A percentile compares a stretch with the other conserved stretches of the same genome.
phyloP scores from a whole-genome alignment of 2,797 vertebrate species.

The Sebastes alutus region DNA sequence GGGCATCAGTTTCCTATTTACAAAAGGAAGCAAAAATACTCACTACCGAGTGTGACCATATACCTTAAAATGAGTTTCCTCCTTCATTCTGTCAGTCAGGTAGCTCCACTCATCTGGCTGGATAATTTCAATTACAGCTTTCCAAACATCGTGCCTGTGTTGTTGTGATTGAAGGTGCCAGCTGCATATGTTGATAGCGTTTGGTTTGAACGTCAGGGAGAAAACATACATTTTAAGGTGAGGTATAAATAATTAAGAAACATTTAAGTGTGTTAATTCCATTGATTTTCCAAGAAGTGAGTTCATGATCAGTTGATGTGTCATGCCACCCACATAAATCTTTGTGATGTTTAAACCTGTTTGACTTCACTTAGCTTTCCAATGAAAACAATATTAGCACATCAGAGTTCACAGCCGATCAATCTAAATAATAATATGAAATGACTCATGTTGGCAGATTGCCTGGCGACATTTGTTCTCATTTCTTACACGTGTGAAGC shows the following conservation, averaged over 20 bases:
- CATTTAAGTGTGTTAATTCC: neutral
- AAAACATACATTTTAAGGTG: conserved; percentile 13
- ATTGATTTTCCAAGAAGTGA: neutral
- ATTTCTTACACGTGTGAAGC: conserved; percentile 29
- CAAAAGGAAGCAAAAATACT: conserved; percentile 37
- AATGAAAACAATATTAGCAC: neutral
- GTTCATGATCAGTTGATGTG: neutral
- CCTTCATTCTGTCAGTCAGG: conserved; percentile 25
- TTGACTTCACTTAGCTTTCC: neutral
- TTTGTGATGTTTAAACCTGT: neutral
- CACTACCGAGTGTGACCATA: conserved; percentile 29
- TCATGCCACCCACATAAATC: neutral
- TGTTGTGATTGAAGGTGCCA: conserved; percentile 25
- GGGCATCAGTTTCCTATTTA: conserved; percentile 35
- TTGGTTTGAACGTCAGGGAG: conserved; percentile 2
- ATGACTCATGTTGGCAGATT: conserved; percentile 26
- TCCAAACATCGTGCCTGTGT: conserved; percentile 18
- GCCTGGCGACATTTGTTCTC: conserved; percentile 14
- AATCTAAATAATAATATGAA: conserved; percentile 26
- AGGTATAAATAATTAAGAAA: neutral
- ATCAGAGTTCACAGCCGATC: neutral
- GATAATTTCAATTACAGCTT: conserved; percentile 57
- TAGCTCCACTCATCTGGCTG: conserved; percentile 45
- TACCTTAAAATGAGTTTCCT: conserved; percentile 55
- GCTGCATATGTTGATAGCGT: conserved; percentile 14